A percentile compares a stretch with the other conserved stretches of the same genome.
These are phyloP conservation scores for Bambusicola thoracicus DNA, from an alignment of 2,113 vertebrate species.

Conservation along the genomic window DNA sequence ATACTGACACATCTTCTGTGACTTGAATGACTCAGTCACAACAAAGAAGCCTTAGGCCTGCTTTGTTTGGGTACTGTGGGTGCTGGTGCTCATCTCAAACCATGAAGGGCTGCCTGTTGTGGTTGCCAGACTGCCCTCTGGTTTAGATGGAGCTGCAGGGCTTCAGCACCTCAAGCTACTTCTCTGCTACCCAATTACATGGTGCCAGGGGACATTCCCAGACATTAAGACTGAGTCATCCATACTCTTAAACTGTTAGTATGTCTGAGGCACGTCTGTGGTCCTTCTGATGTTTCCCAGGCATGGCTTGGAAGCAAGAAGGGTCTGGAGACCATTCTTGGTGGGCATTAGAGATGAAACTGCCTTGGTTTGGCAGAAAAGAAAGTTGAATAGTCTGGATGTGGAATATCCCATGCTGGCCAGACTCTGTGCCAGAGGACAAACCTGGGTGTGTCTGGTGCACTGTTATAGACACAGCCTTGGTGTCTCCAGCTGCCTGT, in stretches of 20 bases:
- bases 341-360: not conserved
- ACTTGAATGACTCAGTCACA: not conserved
- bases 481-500: not conserved
- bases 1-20: not conserved
- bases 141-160: not conserved
- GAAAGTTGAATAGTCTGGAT: not conserved
- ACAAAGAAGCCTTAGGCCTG: not conserved
- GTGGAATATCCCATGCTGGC: not conserved
- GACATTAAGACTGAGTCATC: not conserved
- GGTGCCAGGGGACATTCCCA: conserved; percentile 24
- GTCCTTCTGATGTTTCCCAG: conserved; percentile 41
- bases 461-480: not conserved
- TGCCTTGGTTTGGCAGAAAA: not conserved
- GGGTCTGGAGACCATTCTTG: not conserved
- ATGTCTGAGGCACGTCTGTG: not conserved
- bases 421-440: not conserved
- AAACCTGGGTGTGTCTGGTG: not conserved
- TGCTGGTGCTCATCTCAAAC: not conserved
- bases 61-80: not conserved
- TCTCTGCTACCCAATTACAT: not conserved
- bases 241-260: not conserved
- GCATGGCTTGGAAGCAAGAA: not conserved
- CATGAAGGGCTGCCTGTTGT: not conserved
- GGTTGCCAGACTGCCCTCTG: not conserved
- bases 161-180: conserved; percentile 12